A percentile compares a stretch with the other conserved stretches of the same genome.
Evolutionary conservation across 2,797 vertebrate species (phyloP).

Genomic region (Alosa sapidissima): DNA sequence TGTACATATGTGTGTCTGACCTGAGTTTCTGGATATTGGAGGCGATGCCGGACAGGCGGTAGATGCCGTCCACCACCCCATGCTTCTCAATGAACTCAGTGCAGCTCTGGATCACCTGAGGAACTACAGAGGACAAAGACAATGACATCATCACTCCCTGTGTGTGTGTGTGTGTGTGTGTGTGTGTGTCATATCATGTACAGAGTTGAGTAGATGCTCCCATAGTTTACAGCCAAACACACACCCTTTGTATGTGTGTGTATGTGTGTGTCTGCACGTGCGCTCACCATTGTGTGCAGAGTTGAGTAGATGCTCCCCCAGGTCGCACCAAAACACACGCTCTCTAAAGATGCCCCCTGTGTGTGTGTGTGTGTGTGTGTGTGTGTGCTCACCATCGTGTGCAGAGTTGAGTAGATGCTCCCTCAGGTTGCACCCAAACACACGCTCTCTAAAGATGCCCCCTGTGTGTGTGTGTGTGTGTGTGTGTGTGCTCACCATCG

Average conservation of each 20-base stretch:
- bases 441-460: not conserved
- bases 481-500: constrained; percentile 76
- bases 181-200: not conserved
- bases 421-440: constrained; percentile 89
- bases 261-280: not conserved
- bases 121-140: constrained; percentile 73
- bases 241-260: not conserved
- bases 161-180: not conserved
- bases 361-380: not conserved
- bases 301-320: not conserved
- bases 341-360: not conserved
- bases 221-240: no score
- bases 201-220: no score
- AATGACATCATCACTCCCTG: not conserved
- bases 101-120: constrained; percentile 96
- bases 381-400: constrained; percentile 81
- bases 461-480: not conserved
- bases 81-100: constrained; percentile 95
- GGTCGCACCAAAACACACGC: not conserved
- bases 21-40: constrained; percentile 98
- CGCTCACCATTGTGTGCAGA: not conserved
- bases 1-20: constrained; percentile 63
- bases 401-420: constrained; percentile 96
- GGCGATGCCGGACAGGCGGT: constrained; percentile 94
- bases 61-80: constrained; percentile 97